phyloP scores from a whole-genome alignment of 2,888 invertebrate species.

The Polylopha cassiicola region DNA sequence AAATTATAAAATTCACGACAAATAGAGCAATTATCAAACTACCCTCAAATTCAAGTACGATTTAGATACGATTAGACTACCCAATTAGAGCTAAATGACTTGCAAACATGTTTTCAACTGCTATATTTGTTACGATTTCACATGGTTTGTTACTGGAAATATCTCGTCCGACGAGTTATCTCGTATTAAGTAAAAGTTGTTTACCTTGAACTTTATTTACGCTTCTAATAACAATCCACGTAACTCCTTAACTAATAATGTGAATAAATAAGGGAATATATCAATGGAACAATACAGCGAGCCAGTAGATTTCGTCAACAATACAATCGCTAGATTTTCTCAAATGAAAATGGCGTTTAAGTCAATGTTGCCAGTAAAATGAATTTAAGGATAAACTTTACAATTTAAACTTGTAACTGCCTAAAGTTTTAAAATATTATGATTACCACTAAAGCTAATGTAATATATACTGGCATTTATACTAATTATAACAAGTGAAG shows the following conservation, averaged over 20 bases:
- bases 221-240: neutral
- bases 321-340: slow-evolving; percentile 31
- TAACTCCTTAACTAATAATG: neutral
- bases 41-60: too few relatives aligned
- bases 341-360: slow-evolving; percentile 51
- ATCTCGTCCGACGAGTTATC: slow-evolving; percentile 1
- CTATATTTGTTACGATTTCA: slow-evolving; percentile 11
- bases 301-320: slow-evolving; percentile 20
- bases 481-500: too few relatives aligned
- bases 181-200: slow-evolving; percentile 38
- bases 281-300: slow-evolving; percentile 14
- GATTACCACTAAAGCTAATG: too few relatives aligned
- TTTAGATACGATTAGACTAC: too few relatives aligned
- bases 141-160: slow-evolving; percentile 22
- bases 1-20: too few relatives aligned
- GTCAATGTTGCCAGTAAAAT: slow-evolving; percentile 31
- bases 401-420: too few relatives aligned
- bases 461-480: too few relatives aligned
- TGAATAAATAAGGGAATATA: neutral
- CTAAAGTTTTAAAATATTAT: too few relatives aligned
- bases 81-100: neutral
- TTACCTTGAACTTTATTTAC: slow-evolving; percentile 41
- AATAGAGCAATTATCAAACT: too few relatives aligned
- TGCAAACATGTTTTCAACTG: neutral
- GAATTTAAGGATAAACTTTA: too few relatives aligned